Evolutionary conservation across 2,113 vertebrate species (phyloP), one percentile per base, ranked within the genome.

Genomic region (Strix aluco): DNA sequence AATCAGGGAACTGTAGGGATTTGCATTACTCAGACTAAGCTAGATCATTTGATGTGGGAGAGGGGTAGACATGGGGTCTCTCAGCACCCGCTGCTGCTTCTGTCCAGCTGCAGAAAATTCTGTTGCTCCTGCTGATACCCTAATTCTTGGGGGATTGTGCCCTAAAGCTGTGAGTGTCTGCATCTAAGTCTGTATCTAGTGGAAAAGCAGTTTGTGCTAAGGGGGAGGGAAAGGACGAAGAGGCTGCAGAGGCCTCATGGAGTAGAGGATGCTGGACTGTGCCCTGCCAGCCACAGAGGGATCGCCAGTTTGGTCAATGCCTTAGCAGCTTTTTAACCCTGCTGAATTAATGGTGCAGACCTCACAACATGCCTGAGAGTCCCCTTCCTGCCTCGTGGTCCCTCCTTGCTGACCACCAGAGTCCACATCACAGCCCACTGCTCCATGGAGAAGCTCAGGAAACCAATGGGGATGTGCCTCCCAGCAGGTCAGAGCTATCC

Each of bases 321-420:
- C 57, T 66, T 86, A 66, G 42, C 83, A 79, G 55, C 55, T 79
- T 82, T 85, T 81, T 74, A 58, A 36, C 61, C 36, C 34, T 12
- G 5, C 20, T 66, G 15, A 85, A 57, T 7, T 40, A 8, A 1
- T 15, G 19, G 32, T 27, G 9, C 25, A 65, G 44, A 42, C 49
- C 40, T 81, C 19, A 13, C 9, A 65, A 32, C 3, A 1, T 46
- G 30, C 47, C 20, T 3, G 1, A 44, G 42, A 90, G 67, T 89
- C 23, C 16, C 13, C 18, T n/a, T 89, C 26, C 44, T 6, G 1
- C 47, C 32, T 59, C 1, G 0, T 9, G 27, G 9, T 57, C 25
- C 13, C 38, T 77, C n/a, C 63, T 92, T 65, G n/a, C 54, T 73
- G 36, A 55, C 55, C 26, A 25, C 57, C 25, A 32, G 8, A 11